Percentiles rank a stretch among this genome's conserved stretches.
Conservation (phyloP, 2,888 invertebrate species). For the Cheilosia scutellata region DNA sequence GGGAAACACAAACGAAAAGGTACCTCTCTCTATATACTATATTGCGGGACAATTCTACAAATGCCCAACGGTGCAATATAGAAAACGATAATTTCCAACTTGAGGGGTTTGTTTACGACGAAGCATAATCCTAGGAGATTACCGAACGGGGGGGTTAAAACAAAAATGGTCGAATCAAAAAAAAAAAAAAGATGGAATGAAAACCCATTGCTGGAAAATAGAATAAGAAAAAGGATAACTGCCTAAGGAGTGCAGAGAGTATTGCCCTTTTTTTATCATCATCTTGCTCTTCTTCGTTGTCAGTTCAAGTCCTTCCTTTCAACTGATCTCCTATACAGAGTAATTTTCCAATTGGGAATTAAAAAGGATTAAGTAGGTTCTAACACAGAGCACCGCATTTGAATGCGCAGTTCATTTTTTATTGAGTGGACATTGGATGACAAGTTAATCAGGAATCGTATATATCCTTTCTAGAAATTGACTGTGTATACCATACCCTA, state of each 20-base stretch:
- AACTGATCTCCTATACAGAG: conserved; percentile 39
- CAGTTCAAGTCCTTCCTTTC: background rate
- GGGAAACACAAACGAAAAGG: conserved; percentile 35
- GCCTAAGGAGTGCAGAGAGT: conserved; percentile 28
- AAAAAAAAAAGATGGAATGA: background rate
- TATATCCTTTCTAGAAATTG: conserved; percentile 47
- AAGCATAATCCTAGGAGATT: conserved; percentile 73
- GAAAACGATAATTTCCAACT: conserved; percentile 75
- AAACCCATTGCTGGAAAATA: conserved; percentile 11
- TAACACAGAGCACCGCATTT: conserved; percentile 31
- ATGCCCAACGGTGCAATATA: conserved; percentile 73
- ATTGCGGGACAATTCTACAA: conserved; percentile 64
- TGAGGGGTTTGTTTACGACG: conserved; percentile 73
- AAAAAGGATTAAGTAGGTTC: conserved; percentile 66
- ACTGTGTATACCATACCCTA: conserved; percentile 28
- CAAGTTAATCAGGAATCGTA: conserved; percentile 65
- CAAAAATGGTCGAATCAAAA: conserved; percentile 26
- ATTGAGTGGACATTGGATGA: conserved; percentile 65
- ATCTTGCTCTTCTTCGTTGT: conserved; percentile 34
- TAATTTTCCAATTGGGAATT: conserved; percentile 73
- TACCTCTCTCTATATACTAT: conserved; percentile 20
- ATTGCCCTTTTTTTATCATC: conserved; percentile 32
- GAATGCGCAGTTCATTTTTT: conserved; percentile 52
- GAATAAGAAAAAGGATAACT: conserved; percentile 37
- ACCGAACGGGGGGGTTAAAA: conserved; percentile 57